Evolutionary conservation across 2,888 invertebrate genomes (phyloP), one percentile per base, ranked within the genome.

Genomic region (Cephus spinipes): DNA sequence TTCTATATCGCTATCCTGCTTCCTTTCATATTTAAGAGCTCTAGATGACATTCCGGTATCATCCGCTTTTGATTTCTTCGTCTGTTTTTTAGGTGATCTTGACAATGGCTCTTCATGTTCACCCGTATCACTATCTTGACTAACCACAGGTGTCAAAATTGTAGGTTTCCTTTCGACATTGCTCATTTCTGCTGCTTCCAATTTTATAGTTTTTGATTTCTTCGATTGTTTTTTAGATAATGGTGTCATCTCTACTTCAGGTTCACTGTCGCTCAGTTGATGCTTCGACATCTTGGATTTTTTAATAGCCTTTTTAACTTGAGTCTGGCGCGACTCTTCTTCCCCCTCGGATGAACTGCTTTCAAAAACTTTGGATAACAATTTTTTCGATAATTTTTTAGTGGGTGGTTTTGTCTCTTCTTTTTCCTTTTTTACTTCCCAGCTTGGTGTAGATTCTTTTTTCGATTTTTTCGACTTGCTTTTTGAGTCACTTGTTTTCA

Each of bases 1-100:
- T 15, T 79, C 40, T 68, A 75, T 12, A 55, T 78, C 77, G 30
- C 69, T 36, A 55, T 81, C 77, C n/a, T 79, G 77, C 55, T 71
- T 23, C 33, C 77, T 77, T 74, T 71, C 40, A 55, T 73, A 33
- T 79, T 76, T 74, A 69, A 31, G 6, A 23, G 15, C 15, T 15
- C 6, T 40, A 6, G 40, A 40, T 0, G 12, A 36, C 4, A 40
- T 40, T 40, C 1, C 40, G 40, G 15, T 40, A 40, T 40, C 6
- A 15, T 40, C 6, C 6, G 15, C 1, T 77, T 79, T 76, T 74
- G 75, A 68, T 40, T 73, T 77, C 73, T 74, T 77, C 75, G 73
- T n/a, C 34, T 12, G 34, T 30, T 78, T 74, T 69, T 74, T 77
- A 74, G 34, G 75, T 76, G n/a, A 73, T 69, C 33, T 35, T 68